Evolutionary conservation across 2,888 invertebrate species (phyloP), one percentile per base, ranked within the genome.

Genomic region (Caenorhabditis sinica): DNA sequence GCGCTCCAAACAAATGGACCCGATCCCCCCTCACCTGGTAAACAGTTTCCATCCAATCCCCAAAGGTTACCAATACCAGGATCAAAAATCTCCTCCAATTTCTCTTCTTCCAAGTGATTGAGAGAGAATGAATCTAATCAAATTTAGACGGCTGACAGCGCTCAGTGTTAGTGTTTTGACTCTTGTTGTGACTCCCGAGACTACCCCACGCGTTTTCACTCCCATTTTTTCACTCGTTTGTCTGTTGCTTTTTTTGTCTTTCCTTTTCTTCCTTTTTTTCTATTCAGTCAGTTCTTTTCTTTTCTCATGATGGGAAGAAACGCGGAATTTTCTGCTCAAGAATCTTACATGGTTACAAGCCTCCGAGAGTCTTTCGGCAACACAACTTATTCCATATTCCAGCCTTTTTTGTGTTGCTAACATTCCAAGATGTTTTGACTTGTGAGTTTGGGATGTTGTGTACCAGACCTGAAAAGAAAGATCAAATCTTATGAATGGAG

Each of bases 151-250:
- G 71, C 72, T 71, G 60, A 66, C 72, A 73, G 68, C 63, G 72
- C 80, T 73, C 77, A 69, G 53, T 71, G 77, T 77, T 79, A 79
- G 79, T 79, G 71, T 79, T 79, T 79, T 79, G 79, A 51, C 79
- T 79, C 79, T 79, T 79, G 79, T 79, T 79, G 71, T 71, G 79
- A 79, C 79, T 79, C 58, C 69, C 43, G 56, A 51, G 51, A 53
- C 69, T 65, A 30, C 74, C 69, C 68, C 66, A 51, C 60, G 36
- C 74, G 58, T 60, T 73, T 63, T 33, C 43, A 36, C 68, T 81
- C 71, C 53, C 68, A 28, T 72, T 72, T 65, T 61, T 58, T 76
- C 65, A 51, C 66, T 66, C 63, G 77, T 63, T 63, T 71, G 71
- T 65, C 68, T 45, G 61, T 63, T 73, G 69, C 56, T 63, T 43